phyloP scores from a whole-genome alignment of 2,888 invertebrate genomes.

The Ellobium chinense region DNA sequence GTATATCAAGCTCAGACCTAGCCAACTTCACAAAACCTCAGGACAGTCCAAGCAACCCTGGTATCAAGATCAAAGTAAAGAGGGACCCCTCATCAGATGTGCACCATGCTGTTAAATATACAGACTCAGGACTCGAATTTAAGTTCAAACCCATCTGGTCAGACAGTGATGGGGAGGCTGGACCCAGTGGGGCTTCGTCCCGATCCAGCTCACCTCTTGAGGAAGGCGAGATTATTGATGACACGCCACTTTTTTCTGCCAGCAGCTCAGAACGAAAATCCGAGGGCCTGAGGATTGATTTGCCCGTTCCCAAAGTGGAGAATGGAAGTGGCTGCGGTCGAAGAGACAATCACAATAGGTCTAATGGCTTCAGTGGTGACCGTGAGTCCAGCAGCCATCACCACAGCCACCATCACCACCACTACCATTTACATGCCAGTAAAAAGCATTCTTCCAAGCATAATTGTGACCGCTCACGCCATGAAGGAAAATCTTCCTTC shows the following conservation, averaged over 20 bases:
- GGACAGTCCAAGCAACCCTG: conserved; percentile 40
- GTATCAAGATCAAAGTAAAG: conserved; percentile 39
- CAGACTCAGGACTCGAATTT: conserved; percentile 33
- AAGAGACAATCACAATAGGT: conserved; percentile 9
- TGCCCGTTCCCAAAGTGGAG: conserved; percentile 33
- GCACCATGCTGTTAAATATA: conserved; percentile 32
- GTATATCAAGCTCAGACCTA: neutral
- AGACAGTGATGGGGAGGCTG: conserved; percentile 3
- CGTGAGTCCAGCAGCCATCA: conserved; percentile 18
- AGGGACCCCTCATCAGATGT: conserved; percentile 16
- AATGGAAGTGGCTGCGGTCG: neutral
- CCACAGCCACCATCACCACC: conserved; percentile 36
- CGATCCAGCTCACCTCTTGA: conserved; percentile 27
- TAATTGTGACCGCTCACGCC: conserved; percentile 20
- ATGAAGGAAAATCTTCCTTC: conserved; percentile 29
- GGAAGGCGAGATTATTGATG: conserved; percentile 34
- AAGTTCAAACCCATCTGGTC: conserved; percentile 31
- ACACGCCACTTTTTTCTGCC: neutral
- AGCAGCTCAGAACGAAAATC: conserved; percentile 17
- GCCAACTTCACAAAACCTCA: conserved; percentile 22
- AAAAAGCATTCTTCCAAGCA: conserved; percentile 36
- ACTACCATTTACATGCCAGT: conserved; percentile 18
- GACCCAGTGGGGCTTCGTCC: neutral
- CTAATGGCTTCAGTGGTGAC: conserved; percentile 20
- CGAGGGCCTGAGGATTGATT: conserved; percentile 28